A percentile compares a stretch with the other conserved stretches of the same genome.
Conservation (phyloP, 30 jellyfish, hydroid and myxozoan species). For the Thelohanellus kitauei region DNA sequence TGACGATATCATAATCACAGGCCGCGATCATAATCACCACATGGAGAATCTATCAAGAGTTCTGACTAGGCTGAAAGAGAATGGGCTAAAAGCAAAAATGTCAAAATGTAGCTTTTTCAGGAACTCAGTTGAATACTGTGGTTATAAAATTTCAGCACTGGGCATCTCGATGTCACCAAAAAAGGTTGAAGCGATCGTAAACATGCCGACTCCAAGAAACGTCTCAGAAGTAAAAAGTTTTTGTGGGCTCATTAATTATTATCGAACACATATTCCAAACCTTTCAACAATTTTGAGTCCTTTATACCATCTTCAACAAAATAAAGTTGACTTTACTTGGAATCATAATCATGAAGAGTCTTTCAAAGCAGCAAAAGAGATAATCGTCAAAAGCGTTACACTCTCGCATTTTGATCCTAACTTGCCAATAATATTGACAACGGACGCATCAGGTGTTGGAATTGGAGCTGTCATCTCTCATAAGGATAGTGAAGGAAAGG, state of each 20-base stretch:
- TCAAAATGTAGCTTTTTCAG: constrained; percentile 6
- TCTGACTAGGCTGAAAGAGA: constrained; percentile 1
- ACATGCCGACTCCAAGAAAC: constrained; percentile 13
- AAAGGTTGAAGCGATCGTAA: constrained; percentile 9
- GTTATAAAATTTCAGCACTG: constrained; percentile 3
- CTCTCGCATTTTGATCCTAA: constrained; percentile 26
- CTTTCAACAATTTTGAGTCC: constrained; percentile 9
- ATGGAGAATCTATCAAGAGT: constrained; percentile 8
- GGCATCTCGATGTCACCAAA: constrained; percentile 7
- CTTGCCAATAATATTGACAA: constrained; percentile 2
- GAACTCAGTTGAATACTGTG: constrained; percentile 7
- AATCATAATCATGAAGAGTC: constrained; percentile 5
- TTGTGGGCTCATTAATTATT: constrained; percentile 12
- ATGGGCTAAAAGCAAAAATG: neutral
- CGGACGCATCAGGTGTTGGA: constrained; percentile 29
- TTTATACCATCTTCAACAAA: constrained; percentile 2
- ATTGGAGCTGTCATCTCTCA: constrained; percentile 37
- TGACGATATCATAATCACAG: constrained; percentile 15
- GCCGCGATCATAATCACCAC: neutral
- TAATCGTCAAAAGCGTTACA: constrained; percentile 4
- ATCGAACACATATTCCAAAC: constrained; percentile 7
- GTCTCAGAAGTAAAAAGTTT: constrained; percentile 7
- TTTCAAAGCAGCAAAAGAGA: constrained; percentile 1
- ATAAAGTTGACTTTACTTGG: constrained; percentile 10
- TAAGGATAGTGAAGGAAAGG: constrained; percentile 9